These are phyloP conservation scores for Aradophagus sp. DNA, from an alignment of 1,140 invertebrate species.

Conservation along the genomic window DNA sequence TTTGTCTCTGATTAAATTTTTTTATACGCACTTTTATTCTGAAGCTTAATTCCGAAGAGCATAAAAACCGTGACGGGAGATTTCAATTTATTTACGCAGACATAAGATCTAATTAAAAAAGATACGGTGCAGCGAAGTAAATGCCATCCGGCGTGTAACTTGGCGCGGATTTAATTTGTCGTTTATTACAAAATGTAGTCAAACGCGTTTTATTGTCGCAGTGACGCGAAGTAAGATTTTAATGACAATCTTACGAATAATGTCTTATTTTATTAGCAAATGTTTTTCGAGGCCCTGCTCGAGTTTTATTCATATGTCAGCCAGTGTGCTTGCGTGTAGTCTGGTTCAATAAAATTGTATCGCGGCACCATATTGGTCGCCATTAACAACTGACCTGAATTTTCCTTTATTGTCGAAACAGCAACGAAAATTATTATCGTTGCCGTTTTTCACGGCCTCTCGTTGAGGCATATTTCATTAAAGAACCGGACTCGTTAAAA, in stretches of 20 bases:
- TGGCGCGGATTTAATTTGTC: conserved; percentile 35
- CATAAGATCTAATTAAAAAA: conserved; percentile 31
- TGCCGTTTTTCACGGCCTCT: conserved; percentile 27
- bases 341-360: conserved; percentile 42
- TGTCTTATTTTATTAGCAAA: conserved; percentile 34
- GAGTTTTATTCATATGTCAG: conserved; percentile 28
- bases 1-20: no score
- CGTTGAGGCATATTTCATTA: conserved; percentile 38
- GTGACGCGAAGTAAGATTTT: conserved; percentile 30
- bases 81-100: conserved; percentile 6
- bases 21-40: no score
- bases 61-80: no score
- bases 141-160: conserved; percentile 10
- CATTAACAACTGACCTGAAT: conserved; percentile 42
- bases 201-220: conserved; percentile 28
- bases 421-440: conserved; percentile 39
- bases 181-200: conserved; percentile 32
- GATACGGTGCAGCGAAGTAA: conserved; percentile 25
- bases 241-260: conserved; percentile 23
- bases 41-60: no score
- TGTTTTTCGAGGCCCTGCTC: conserved; percentile 31
- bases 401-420: conserved; percentile 33
- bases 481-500: conserved; percentile 36
- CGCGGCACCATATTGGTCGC: conserved; percentile 25
- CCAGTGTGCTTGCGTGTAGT: conserved; percentile 9